These are phyloP conservation scores for Spea hammondii DNA, from an alignment of 2,797 vertebrate species.

Conservation along the genomic window DNA sequence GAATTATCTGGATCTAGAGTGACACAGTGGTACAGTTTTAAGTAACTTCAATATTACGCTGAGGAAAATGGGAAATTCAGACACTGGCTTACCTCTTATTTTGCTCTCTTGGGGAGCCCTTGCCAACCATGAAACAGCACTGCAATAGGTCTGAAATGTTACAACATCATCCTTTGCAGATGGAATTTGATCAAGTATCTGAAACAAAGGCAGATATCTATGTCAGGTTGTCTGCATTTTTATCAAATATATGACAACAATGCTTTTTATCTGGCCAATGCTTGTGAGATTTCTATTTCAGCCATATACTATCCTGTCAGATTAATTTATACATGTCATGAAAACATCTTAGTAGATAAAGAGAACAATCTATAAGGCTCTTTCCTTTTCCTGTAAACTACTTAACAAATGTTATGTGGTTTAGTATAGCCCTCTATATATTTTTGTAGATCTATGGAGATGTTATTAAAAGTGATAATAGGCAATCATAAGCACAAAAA, in stretches of 20 bases:
- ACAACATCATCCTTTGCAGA: conserved; percentile 38
- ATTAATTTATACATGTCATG: conserved; percentile 6
- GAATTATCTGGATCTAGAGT: too few species aligned
- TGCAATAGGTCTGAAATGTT: conserved; percentile 57
- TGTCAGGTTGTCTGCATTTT: conserved; percentile 32
- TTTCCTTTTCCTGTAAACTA: too few species aligned
- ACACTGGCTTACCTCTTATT: conserved; percentile 51
- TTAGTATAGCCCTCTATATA: too few species aligned
- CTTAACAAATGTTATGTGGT: too few species aligned
- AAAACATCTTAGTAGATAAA: conserved; percentile 18
- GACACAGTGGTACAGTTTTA: too few species aligned
- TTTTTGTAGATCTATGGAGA: too few species aligned
- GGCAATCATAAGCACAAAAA: too few species aligned
- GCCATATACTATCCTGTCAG: conserved; percentile 6
- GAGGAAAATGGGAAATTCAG: too few species aligned
- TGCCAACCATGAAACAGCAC: conserved; percentile 53
- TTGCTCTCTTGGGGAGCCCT: conserved; percentile 51
- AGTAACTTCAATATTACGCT: too few species aligned
- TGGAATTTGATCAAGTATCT: conserved; percentile 57
- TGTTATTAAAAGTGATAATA: too few species aligned
- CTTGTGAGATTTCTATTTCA: conserved; percentile 29
- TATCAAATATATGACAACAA: conserved; percentile 6
- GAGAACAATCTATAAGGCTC: not conserved
- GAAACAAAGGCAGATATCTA: conserved; percentile 36
- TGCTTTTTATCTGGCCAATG: conserved; percentile 15